phyloP scores from a whole-genome alignment of 2,888 invertebrate species.

The Plebejus argus region DNA sequence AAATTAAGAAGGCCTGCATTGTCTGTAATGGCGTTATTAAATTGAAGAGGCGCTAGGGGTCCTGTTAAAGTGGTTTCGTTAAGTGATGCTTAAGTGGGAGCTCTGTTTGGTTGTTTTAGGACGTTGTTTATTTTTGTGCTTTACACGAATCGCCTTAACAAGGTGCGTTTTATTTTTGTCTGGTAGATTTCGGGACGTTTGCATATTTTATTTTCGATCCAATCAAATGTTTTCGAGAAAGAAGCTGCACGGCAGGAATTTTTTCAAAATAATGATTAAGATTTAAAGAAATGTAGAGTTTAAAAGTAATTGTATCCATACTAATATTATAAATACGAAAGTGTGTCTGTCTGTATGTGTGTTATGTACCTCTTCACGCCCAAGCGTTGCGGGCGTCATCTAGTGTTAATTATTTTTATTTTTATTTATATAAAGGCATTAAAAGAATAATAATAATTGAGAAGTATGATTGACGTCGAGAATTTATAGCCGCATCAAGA shows the following conservation, averaged over 20 bases:
- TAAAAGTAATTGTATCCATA: not conserved
- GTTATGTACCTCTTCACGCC: too few relatives aligned
- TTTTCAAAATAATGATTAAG: not conserved
- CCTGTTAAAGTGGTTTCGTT: slow-evolving; percentile 61
- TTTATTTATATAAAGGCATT: too few relatives aligned
- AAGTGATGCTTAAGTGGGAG: slow-evolving; percentile 76
- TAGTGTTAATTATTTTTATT: too few relatives aligned
- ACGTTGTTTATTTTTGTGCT: slow-evolving; percentile 66
- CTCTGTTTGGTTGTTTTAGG: slow-evolving; percentile 77
- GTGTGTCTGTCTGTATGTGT: too few relatives aligned
- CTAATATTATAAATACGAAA: too few relatives aligned
- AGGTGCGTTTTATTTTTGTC: slow-evolving; percentile 65
- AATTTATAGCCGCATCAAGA: slow-evolving; percentile 3
- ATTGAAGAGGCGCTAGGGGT: slow-evolving; percentile 48
- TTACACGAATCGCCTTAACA: slow-evolving; percentile 71
- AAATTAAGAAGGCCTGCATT: slow-evolving; percentile 53
- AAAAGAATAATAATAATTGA: not conserved
- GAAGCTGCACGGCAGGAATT: not conserved
- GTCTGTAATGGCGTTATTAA: slow-evolving; percentile 44
- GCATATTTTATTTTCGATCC: slow-evolving; percentile 28
- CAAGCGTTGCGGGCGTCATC: too few relatives aligned
- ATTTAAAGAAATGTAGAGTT: not conserved
- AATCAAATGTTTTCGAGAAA: slow-evolving; percentile 14
- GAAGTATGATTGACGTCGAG: not conserved
- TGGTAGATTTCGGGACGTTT: slow-evolving; percentile 42